phyloP scores from a whole-genome alignment of 2,888 invertebrate genomes.

The Tipula confusa region DNA sequence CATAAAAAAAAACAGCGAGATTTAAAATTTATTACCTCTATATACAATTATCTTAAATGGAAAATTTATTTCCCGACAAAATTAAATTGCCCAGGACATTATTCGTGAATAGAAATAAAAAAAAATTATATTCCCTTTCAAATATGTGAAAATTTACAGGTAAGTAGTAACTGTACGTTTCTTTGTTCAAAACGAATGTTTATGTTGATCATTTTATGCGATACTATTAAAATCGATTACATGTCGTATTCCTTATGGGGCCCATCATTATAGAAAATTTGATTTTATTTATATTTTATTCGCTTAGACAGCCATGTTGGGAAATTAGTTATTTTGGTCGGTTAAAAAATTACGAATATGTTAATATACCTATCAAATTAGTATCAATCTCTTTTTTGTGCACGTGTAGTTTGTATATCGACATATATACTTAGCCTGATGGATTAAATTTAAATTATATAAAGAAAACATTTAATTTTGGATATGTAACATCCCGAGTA shows the following conservation, averaged over 20 bases:
- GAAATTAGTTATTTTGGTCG: background rate
- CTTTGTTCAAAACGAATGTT: background rate
- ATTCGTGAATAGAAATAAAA: background rate
- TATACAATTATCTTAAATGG: background rate
- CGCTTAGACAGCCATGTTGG: background rate
- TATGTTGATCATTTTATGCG: background rate
- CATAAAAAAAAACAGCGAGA: too few relatives aligned
- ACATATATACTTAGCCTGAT: background rate
- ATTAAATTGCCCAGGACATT: background rate
- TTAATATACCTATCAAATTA: background rate
- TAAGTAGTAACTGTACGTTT: background rate
- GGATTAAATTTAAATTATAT: background rate
- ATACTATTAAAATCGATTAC: conserved; percentile 3
- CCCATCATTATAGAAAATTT: background rate
- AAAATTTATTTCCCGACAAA: background rate
- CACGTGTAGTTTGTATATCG: background rate
- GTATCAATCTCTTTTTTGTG: background rate
- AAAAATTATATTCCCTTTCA: background rate
- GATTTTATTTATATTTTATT: background rate
- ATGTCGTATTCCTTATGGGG: background rate
- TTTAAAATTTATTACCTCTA: background rate
- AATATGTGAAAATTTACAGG: background rate
- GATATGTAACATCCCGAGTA: background rate
- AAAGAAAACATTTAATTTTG: conserved; percentile 1
- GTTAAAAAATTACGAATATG: background rate